Percentiles rank a stretch among this genome's conserved stretches.
Conservation (phyloP, 1,140 invertebrate genomes). For the Drosophila rhopaloa region DNA sequence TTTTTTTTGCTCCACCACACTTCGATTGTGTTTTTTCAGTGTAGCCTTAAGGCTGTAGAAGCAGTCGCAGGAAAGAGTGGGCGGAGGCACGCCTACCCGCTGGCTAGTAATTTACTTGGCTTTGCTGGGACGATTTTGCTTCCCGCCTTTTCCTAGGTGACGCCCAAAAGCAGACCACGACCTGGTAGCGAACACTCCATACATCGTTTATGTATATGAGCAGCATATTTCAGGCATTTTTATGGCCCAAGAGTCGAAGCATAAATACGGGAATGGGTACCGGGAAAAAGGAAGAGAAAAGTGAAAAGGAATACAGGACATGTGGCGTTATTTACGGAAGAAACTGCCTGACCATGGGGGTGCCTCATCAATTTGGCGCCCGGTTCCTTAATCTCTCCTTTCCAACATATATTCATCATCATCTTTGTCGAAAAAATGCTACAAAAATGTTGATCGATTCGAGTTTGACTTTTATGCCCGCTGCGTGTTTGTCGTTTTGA, state of each 20-base stretch:
- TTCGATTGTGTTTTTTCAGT: background rate
- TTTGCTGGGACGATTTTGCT: slow-evolving; percentile 12
- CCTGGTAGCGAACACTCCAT: slow-evolving; percentile 20
- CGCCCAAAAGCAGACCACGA: slow-evolving; percentile 51
- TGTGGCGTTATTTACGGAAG: slow-evolving; percentile 66
- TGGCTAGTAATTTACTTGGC: slow-evolving; percentile 58
- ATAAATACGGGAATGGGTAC: slow-evolving; percentile 15
- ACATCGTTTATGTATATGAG: slow-evolving; percentile 63
- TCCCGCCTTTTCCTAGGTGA: slow-evolving; percentile 40
- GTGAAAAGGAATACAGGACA: slow-evolving; percentile 11
- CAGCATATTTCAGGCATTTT: slow-evolving; percentile 71
- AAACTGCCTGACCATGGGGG: slow-evolving; percentile 41
- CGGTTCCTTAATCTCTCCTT: slow-evolving; percentile 16
- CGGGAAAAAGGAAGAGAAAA: background rate
- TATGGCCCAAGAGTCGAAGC: slow-evolving; percentile 43
- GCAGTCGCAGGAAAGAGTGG: slow-evolving; percentile 20
- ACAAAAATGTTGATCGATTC: slow-evolving; percentile 66
- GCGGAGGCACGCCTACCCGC: slow-evolving; percentile 32
- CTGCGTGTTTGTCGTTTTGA: slow-evolving; percentile 17
- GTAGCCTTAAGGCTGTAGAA: background rate
- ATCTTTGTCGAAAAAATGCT: slow-evolving; percentile 27
- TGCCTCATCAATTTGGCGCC: slow-evolving; percentile 52
- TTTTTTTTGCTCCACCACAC: fast-evolving
- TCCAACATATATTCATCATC: slow-evolving; percentile 24
- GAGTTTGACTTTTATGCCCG: slow-evolving; percentile 54